phyloP scores from a whole-genome alignment of 1,140 invertebrate genomes.

The Asbolus verrucosus region DNA sequence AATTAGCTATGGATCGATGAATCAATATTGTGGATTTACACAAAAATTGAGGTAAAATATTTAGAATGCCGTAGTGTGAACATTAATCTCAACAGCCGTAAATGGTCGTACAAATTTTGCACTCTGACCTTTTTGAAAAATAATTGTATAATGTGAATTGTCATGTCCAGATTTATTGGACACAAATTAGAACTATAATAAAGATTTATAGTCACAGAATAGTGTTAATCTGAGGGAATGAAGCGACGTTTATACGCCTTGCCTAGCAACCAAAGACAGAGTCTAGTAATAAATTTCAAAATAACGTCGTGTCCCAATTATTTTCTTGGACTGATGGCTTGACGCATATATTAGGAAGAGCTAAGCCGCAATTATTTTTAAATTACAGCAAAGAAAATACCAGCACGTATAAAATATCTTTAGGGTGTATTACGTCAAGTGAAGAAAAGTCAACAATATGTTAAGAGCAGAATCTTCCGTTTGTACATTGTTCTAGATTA shows the following conservation, averaged over 20 bases:
- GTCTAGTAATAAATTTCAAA: conserved; percentile 62
- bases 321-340: conserved; percentile 63
- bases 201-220: conserved; percentile 54
- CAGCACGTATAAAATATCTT: conserved; percentile 28
- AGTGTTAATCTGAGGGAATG: conserved; percentile 43
- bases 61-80: conserved; percentile 1
- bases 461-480: conserved; percentile 1
- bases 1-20: conserved; percentile 28
- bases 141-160: conserved; percentile 47
- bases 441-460: conserved; percentile 10
- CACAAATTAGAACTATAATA: conserved; percentile 58
- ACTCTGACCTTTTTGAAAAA: conserved; percentile 44
- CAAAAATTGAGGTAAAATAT: conserved; percentile 27
- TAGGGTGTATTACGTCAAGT: conserved; percentile 12
- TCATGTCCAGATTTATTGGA: conserved; percentile 56
- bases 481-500: no score
- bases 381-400: conserved; percentile 35
- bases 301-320: conserved; percentile 64
- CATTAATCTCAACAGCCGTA: conserved; percentile 11
- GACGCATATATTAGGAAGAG: conserved; percentile 58
- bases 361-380: conserved; percentile 37
- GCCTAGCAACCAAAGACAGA: conserved; percentile 48
- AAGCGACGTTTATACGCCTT: conserved; percentile 37
- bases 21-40: conserved; percentile 19
- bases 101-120: conserved; percentile 16